These are phyloP conservation scores for Menidia beryllina DNA, from an alignment of 2,113 vertebrate species.

Conservation along the genomic window DNA sequence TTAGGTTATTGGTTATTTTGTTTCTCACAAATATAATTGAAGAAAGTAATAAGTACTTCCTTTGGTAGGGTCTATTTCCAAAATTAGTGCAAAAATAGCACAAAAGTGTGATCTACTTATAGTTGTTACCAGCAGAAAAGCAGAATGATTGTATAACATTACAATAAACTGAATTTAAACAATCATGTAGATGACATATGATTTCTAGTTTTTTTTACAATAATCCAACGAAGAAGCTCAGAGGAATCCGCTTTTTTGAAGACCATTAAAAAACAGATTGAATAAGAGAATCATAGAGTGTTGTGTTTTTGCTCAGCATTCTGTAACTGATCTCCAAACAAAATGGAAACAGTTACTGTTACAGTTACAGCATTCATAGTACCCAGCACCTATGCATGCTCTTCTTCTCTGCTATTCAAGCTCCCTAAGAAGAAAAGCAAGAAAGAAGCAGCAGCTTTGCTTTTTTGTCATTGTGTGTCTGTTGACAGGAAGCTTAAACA, in stretches of 20 bases:
- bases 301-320: not conserved
- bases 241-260: not conserved
- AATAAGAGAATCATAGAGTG: not conserved
- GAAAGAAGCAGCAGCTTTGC: constrained; percentile 11
- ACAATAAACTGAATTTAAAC: no score
- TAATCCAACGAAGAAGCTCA: not conserved
- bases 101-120: no score
- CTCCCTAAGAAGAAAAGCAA: not conserved
- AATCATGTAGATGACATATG: no score
- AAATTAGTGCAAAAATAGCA: no score
- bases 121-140: no score
- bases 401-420: constrained; percentile 17
- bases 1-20: no score
- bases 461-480: constrained; percentile 28
- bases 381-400: no score
- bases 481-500: constrained; percentile 40
- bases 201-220: not conserved
- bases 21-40: no score
- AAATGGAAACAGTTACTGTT: not conserved
- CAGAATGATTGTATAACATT: no score
- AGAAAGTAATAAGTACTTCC: no score
- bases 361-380: no score
- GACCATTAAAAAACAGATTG: not conserved
- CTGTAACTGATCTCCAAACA: not conserved
- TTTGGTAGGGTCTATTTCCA: no score